Percentiles rank a stretch among this genome's conserved stretches.
Evolutionary conservation across 2,888 invertebrate genomes (phyloP).

Genomic region (Athripsodes cinereus): DNA sequence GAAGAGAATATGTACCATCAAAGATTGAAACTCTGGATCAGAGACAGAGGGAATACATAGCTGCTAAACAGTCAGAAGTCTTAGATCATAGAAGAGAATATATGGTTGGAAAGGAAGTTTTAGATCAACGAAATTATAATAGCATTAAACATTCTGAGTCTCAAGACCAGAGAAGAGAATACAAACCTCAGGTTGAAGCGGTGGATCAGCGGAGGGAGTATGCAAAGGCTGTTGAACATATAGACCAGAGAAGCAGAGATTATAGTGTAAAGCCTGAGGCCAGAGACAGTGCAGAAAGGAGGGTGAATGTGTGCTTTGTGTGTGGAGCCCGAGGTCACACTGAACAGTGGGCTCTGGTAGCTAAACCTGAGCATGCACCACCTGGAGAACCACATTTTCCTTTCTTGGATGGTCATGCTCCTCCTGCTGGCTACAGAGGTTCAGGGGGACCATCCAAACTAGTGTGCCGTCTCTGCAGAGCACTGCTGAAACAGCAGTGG

Average conservation of each 20-base stretch:
- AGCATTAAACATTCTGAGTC: not conserved
- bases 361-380: conserved; percentile 62
- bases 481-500: conserved; percentile 86
- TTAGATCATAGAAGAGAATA: conserved; percentile 6
- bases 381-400: conserved; percentile 82
- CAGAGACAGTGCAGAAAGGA: not conserved
- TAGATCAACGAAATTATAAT: conserved; percentile 4
- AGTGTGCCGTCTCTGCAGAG: conserved; percentile 81
- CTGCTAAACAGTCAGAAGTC: conserved; percentile 3
- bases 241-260: not conserved
- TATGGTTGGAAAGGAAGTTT: not conserved
- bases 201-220: conserved; percentile 4
- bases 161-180: conserved; percentile 7
- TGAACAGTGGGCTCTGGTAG: conserved; percentile 55
- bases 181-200: conserved; percentile 4
- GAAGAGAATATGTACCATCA: not conserved
- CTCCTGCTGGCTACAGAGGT: conserved; percentile 69
- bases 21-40: not conserved
- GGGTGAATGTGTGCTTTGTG: conserved; percentile 52
- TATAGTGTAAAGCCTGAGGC: not conserved
- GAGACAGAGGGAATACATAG: not conserved
- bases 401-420: conserved; percentile 83
- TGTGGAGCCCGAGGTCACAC: conserved; percentile 67
- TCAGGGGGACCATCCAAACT: conserved; percentile 52
- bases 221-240: not conserved